A percentile compares a stretch with the other conserved stretches of the same genome.
Conservation (phyloP, 2,113 vertebrate species). For the Aspidoscelis tigris region DNA sequence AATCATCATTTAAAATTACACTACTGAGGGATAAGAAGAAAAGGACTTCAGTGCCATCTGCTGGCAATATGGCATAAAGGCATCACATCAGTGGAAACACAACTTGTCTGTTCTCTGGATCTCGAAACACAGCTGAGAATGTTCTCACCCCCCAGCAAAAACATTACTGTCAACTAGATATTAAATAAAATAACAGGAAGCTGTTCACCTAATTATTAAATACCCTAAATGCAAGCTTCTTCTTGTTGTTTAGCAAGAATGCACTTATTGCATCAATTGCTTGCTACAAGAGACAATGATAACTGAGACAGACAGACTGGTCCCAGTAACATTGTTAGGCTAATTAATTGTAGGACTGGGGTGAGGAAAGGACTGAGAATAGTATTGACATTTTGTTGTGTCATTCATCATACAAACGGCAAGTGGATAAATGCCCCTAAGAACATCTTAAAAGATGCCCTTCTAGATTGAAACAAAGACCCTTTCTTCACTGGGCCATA, state of each 20-base stretch:
- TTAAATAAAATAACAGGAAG: neutral
- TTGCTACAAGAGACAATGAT: accelerated
- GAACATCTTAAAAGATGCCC: no score
- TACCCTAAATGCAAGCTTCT: neutral
- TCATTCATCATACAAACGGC: no score
- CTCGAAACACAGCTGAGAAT: neutral
- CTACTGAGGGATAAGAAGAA: neutral
- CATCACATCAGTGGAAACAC: accelerated
- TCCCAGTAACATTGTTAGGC: neutral
- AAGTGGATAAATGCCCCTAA: neutral
- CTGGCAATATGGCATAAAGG: slow-evolving; percentile 32
- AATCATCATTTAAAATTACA: slow-evolving; percentile 18
- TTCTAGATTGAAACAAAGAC: no score
- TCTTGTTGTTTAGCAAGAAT: neutral
- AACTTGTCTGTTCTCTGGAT: accelerated
- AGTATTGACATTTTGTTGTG: neutral
- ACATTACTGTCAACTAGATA: neutral
- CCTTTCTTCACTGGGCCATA: no score
- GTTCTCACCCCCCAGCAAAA: accelerated
- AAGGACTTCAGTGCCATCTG: slow-evolving; percentile 76
- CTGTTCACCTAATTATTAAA: neutral
- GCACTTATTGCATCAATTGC: accelerated
- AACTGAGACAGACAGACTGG: neutral
- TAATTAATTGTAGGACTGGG: neutral
- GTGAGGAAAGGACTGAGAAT: neutral